Conservation (phyloP, 2,797 vertebrate genomes). For the Brachyalestes nurse region DNA sequence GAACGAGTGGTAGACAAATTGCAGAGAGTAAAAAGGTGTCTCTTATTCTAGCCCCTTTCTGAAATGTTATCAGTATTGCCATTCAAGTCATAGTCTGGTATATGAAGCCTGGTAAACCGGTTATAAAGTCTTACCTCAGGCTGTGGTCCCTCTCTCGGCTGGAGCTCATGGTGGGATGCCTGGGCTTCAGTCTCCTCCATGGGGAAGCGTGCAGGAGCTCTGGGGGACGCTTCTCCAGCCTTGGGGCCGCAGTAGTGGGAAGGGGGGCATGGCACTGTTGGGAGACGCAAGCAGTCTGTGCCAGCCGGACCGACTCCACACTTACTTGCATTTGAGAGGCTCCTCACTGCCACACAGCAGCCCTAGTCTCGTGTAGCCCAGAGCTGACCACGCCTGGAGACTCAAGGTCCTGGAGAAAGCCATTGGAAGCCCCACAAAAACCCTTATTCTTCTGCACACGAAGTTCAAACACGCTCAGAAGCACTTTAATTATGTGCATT, state of each 20-base stretch:
- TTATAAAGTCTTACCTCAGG: constrained; percentile 41
- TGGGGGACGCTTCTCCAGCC: constrained; percentile 20
- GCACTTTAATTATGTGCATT: not conserved
- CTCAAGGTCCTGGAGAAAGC: not conserved
- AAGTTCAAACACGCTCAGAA: no score
- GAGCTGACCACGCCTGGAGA: not conserved
- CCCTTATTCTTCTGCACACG: no score
- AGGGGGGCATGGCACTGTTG: constrained; percentile 10
- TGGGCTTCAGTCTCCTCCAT: constrained; percentile 24
- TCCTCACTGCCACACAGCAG: not conserved
- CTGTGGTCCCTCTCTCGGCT: constrained; percentile 31
- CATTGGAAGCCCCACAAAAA: not conserved
- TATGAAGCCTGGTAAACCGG: not conserved
- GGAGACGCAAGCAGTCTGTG: not conserved
- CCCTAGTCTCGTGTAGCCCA: not conserved
- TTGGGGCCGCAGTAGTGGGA: not conserved
- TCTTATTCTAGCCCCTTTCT: not conserved
- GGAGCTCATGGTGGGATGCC: constrained; percentile 19
- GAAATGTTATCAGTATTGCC: not conserved
- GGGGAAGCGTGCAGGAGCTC: constrained; percentile 7
- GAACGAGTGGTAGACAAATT: no score
- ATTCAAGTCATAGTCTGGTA: not conserved
- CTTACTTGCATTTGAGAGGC: constrained; percentile 30
- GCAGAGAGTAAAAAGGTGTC: no score
- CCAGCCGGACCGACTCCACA: not conserved